Conservation (phyloP, 2,797 vertebrate genomes). For the Urosaurus nigricauda region DNA sequence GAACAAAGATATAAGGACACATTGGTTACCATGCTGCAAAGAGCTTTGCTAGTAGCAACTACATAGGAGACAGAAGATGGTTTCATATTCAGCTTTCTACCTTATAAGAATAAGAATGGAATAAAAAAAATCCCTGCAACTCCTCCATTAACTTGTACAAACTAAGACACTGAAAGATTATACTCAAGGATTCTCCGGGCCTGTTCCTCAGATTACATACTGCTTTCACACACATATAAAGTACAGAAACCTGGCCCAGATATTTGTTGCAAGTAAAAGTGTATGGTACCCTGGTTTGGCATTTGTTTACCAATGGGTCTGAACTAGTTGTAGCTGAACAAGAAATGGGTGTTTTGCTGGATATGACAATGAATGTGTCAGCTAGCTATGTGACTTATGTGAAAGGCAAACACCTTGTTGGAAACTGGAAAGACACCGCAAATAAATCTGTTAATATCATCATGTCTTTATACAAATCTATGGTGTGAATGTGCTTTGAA, state of each 20-base stretch:
- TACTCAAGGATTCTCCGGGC: not conserved
- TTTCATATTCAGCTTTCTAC: not conserved
- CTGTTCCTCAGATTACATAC: not conserved
- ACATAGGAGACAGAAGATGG: not conserved
- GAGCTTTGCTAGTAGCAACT: not conserved
- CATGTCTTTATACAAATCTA: no score
- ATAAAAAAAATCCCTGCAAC: not conserved
- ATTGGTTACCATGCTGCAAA: not conserved
- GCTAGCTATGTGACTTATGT: no score
- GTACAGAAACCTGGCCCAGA: not conserved
- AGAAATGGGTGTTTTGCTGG: no score
- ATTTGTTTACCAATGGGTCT: no score
- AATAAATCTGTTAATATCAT: no score
- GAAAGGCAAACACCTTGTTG: no score
- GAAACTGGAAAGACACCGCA: no score
- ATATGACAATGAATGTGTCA: no score
- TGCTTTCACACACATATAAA: not conserved
- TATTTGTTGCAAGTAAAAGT: not conserved
- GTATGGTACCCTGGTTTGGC: not conserved
- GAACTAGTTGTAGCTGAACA: no score
- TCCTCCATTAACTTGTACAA: not conserved
- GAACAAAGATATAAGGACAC: slow-evolving; percentile 30
- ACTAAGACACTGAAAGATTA: not conserved
- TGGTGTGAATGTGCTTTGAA: no score
- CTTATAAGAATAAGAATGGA: not conserved